Conservation (phyloP, 2,797 vertebrate genomes). For the Alcedo atthis region DNA sequence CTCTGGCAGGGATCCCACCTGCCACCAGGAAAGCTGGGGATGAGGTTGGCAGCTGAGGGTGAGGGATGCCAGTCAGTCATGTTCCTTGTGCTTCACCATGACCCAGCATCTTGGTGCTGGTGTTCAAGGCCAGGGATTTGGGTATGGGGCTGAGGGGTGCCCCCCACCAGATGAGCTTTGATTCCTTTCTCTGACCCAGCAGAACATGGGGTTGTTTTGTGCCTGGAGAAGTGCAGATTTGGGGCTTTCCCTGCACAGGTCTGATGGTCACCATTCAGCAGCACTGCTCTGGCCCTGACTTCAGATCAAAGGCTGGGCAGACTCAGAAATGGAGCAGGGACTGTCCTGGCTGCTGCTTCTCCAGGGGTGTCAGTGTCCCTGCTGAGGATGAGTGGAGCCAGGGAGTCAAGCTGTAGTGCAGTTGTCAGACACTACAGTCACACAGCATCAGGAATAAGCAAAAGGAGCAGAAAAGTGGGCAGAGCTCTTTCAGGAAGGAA, state of each 20-base stretch:
- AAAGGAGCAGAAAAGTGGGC: background rate
- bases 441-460: background rate
- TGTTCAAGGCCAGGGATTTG: rapidly evolving
- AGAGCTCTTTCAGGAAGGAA: background rate
- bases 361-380: too few species aligned
- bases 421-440: background rate
- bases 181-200: rapidly evolving
- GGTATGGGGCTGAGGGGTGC: background rate
- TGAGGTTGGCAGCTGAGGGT: background rate
- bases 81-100: background rate
- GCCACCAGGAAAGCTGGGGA: background rate
- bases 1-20: rapidly evolving
- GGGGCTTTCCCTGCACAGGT: background rate
- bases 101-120: rapidly evolving
- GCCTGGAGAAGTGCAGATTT: background rate
- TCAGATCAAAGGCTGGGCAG: too few species aligned
- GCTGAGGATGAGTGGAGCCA: too few species aligned
- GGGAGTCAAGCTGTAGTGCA: background rate
- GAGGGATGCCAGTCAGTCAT: background rate
- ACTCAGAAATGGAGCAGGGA: too few species aligned
- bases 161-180: background rate
- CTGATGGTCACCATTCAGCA: background rate
- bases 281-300: background rate
- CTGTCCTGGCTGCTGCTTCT: background rate
- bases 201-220: too few species aligned